A percentile compares a stretch with the other conserved stretches of the same genome.
phyloP scores from a whole-genome alignment of 2,888 invertebrate species.

The Falcaria lacertinaria region DNA sequence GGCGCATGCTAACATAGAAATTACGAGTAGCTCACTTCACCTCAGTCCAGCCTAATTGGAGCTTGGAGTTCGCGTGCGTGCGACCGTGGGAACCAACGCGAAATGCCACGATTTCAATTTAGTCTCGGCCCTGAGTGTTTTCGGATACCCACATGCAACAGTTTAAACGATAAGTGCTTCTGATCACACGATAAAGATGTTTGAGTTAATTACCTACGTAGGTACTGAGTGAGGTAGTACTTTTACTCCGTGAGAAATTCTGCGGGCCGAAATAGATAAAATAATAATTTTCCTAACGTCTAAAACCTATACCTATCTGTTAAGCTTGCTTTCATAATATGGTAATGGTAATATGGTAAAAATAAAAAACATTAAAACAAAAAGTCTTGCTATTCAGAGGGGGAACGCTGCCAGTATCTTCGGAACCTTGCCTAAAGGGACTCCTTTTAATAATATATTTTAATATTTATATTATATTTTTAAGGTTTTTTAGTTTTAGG shows the following conservation, averaged over 20 bases:
- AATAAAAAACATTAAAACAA: too few relatives aligned
- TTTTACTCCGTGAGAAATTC: not conserved
- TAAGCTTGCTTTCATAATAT: too few relatives aligned
- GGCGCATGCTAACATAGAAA: conserved; percentile 51
- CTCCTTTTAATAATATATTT: too few relatives aligned
- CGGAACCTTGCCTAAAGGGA: too few relatives aligned
- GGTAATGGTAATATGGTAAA: too few relatives aligned
- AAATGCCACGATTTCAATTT: conserved; percentile 52
- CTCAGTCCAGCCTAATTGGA: conserved; percentile 44
- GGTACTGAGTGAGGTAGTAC: not conserved
- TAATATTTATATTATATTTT: too few relatives aligned
- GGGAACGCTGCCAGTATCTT: too few relatives aligned
- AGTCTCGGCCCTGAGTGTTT: conserved; percentile 50
- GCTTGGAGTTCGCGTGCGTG: conserved; percentile 57
- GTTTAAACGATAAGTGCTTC: conserved; percentile 15
- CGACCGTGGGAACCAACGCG: conserved; percentile 64
- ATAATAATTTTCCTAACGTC: too few relatives aligned
- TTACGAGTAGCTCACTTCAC: conserved; percentile 52
- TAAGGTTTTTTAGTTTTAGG: too few relatives aligned
- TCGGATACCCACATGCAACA: conserved; percentile 10
- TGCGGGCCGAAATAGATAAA: too few relatives aligned
- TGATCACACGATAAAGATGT: conserved; percentile 15
- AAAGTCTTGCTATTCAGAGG: too few relatives aligned
- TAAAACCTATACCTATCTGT: too few relatives aligned
- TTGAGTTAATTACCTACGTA: not conserved